A percentile compares a stretch with the other conserved stretches of the same genome.
phyloP scores from a whole-genome alignment of 2,797 vertebrate genomes.

The Anabas testudineus region DNA sequence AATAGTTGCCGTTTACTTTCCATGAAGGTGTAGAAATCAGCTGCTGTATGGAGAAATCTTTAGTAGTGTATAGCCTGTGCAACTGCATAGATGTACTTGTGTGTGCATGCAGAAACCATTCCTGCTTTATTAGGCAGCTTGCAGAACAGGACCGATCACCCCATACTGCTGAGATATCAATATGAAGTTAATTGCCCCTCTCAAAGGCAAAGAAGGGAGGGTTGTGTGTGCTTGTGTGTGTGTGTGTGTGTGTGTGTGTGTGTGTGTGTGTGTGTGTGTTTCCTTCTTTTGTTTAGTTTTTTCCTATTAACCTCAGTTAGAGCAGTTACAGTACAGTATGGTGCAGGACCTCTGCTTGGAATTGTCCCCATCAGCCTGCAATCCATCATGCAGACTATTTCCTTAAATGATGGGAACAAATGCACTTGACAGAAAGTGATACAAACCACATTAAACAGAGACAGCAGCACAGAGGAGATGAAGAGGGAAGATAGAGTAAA shows the following conservation, averaged over 20 bases:
- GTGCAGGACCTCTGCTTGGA: slow-evolving; percentile 17
- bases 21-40: slow-evolving; percentile 30
- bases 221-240: not conserved
- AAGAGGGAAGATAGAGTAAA: slow-evolving; percentile 54
- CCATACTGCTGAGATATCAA: slow-evolving; percentile 78
- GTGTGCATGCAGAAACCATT: slow-evolving; percentile 30
- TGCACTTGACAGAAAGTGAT: slow-evolving; percentile 60
- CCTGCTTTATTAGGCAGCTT: slow-evolving; percentile 69
- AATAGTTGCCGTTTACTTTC: slow-evolving; percentile 56
- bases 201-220: slow-evolving; percentile 46
- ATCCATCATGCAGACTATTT: slow-evolving; percentile 61
- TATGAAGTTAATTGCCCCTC: slow-evolving; percentile 79
- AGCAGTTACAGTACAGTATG: slow-evolving; percentile 19
- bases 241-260: not conserved
- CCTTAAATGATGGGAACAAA: slow-evolving; percentile 62
- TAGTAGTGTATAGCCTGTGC: slow-evolving; percentile 12
- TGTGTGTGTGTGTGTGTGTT: not conserved
- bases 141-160: slow-evolving; percentile 71
- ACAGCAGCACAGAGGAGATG: slow-evolving; percentile 45
- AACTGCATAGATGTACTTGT: slow-evolving; percentile 13
- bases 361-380: slow-evolving; percentile 31
- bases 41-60: slow-evolving; percentile 12
- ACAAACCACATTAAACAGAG: slow-evolving; percentile 59
- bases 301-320: slow-evolving; percentile 33
- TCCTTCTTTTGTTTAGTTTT: slow-evolving; percentile 20